These are phyloP conservation scores for Mareca penelope DNA, from an alignment of 2,797 vertebrate species.

Conservation along the genomic window DNA sequence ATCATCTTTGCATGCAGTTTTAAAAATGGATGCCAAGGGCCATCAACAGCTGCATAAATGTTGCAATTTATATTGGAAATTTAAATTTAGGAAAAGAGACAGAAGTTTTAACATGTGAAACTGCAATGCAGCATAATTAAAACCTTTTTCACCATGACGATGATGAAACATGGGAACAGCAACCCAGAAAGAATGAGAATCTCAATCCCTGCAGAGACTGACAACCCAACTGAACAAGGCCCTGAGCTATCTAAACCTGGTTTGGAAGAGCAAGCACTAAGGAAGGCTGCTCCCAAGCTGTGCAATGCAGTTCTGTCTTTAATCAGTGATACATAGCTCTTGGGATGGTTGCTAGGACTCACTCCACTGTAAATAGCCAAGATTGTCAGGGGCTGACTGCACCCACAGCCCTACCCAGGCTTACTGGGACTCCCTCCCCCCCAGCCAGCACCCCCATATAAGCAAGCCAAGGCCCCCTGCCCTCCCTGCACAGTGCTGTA, in stretches of 20 bases:
- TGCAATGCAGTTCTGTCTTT: neutral
- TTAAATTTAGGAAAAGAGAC: neutral
- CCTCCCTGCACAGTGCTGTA: neutral
- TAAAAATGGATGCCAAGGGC: accelerated
- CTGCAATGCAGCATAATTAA: neutral
- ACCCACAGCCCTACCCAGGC: neutral
- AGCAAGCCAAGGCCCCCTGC: neutral
- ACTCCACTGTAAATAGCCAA: neutral
- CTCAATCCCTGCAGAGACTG: neutral
- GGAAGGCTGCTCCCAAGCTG: neutral
- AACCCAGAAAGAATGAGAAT: neutral
- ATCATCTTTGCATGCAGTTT: neutral
- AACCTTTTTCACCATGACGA: neutral
- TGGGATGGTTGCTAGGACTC: neutral
- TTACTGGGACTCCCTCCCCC: neutral
- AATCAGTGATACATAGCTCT: neutral
- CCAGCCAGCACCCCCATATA: neutral
- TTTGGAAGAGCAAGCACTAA: neutral
- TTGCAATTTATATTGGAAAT: neutral
- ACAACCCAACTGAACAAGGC: neutral
- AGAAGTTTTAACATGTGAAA: neutral
- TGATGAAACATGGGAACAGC: neutral
- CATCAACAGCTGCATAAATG: neutral
- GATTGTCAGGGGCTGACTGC: neutral
- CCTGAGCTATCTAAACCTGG: neutral